Conservation (phyloP, 2,797 vertebrate species). For the Rhinella marina region DNA sequence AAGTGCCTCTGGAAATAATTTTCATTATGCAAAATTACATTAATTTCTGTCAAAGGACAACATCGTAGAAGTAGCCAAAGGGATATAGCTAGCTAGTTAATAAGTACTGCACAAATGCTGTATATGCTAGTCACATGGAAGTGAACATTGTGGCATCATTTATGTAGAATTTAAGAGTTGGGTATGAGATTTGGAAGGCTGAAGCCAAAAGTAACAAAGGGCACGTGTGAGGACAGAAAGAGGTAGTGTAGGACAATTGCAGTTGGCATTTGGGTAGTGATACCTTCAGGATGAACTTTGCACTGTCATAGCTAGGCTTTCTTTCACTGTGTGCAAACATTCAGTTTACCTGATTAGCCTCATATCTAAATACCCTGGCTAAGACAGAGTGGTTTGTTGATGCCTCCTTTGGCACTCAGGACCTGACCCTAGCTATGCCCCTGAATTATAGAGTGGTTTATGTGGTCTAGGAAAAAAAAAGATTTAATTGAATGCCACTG, state of each 20-base stretch:
- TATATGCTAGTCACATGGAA: neutral
- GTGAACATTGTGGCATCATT: neutral
- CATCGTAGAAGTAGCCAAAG: neutral
- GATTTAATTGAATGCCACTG: neutral
- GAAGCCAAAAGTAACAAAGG: neutral
- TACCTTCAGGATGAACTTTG: neutral
- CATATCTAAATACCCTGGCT: no score
- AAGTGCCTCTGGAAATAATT: neutral
- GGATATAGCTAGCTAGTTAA: neutral
- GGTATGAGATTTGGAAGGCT: neutral
- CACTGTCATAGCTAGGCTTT: neutral
- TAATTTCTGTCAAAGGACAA: neutral
- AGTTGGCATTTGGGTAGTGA: neutral
- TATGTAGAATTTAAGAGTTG: neutral
- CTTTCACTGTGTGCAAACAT: neutral
- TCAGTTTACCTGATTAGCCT: no score
- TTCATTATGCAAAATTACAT: slow-evolving; percentile 12
- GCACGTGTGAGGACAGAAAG: neutral
- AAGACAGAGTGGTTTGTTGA: neutral
- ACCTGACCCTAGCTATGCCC: neutral
- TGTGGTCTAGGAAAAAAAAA: neutral
- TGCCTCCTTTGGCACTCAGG: no score
- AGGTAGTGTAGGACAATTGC: neutral
- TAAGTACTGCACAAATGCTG: neutral
- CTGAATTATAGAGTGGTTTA: neutral